Conservation (phyloP, 2,113 vertebrate species). For the Sceloporus tristichus region DNA sequence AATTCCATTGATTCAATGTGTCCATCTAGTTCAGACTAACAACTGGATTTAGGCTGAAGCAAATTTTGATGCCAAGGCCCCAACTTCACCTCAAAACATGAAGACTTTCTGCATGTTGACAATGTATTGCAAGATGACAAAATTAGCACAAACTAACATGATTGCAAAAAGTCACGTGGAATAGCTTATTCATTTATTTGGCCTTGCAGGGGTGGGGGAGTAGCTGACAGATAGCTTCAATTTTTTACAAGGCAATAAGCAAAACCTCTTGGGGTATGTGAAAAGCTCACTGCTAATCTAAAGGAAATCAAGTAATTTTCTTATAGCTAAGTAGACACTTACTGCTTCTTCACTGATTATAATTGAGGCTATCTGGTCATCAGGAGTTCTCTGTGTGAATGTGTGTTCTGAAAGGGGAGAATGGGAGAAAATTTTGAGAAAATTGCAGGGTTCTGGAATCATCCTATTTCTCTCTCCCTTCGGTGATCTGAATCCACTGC, state of each 20-base stretch:
- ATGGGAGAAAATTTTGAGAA: background rate
- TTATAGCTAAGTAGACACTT: background rate
- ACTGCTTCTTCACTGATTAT: conserved; percentile 25
- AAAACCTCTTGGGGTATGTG: background rate
- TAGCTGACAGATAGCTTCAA: background rate
- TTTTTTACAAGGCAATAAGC: background rate
- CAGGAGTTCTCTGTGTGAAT: accelerated
- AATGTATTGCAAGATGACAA: background rate
- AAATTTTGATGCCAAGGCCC: background rate
- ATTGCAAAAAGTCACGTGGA: background rate
- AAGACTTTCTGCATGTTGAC: background rate
- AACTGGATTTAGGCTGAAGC: too few species aligned
- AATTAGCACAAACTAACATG: accelerated
- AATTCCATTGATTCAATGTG: too few species aligned
- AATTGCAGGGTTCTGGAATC: conserved; percentile 31
- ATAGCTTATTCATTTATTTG: background rate
- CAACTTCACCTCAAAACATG: background rate
- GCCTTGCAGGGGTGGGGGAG: background rate
- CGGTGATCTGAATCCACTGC: background rate
- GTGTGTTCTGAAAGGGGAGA: background rate
- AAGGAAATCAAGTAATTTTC: background rate
- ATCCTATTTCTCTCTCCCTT: accelerated
- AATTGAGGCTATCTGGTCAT: conserved; percentile 23
- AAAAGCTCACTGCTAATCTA: conserved; percentile 20
- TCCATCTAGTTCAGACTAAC: too few species aligned